phyloP scores from a whole-genome alignment of 2,888 invertebrate genomes.

The Iphiclides podalirius region DNA sequence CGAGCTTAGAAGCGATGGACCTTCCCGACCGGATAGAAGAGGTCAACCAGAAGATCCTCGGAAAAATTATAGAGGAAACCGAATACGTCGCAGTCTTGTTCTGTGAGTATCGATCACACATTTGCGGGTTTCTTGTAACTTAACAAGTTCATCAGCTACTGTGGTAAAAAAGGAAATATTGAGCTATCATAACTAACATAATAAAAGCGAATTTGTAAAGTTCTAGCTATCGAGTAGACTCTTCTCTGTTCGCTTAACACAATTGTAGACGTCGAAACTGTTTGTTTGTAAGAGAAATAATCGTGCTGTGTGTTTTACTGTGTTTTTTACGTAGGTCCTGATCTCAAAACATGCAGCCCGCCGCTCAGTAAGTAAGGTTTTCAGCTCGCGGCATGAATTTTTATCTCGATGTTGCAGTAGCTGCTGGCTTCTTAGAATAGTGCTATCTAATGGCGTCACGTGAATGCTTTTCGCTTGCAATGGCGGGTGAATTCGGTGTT shows the following conservation, averaged over 20 bases:
- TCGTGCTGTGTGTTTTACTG: constrained; percentile 76
- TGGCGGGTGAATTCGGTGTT: constrained; percentile 36
- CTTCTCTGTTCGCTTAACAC: constrained; percentile 45
- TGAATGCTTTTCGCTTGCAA: constrained; percentile 55
- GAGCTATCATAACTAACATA: constrained; percentile 66
- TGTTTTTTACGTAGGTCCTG: constrained; percentile 80
- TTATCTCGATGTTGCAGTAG: constrained; percentile 65
- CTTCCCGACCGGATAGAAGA: constrained; percentile 97
- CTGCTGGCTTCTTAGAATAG: constrained; percentile 66
- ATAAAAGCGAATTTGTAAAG: constrained; percentile 41
- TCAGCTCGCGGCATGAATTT: constrained; percentile 66
- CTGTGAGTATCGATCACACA: constrained; percentile 85
- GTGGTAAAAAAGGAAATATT: constrained; percentile 57
- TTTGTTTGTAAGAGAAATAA: constrained; percentile 47
- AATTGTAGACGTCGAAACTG: constrained; percentile 46
- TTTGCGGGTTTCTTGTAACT: constrained; percentile 32
- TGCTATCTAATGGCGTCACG: constrained; percentile 29
- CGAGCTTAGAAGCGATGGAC: constrained; percentile 96
- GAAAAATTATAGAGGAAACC: constrained; percentile 94
- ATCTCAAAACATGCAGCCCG: constrained; percentile 78
- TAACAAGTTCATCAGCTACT: constrained; percentile 57
- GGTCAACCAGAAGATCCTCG: constrained; percentile 93
- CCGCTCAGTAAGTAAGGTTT: constrained; percentile 77
- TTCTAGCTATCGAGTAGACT: constrained; percentile 51
- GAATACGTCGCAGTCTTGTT: constrained; percentile 95